Conservation (phyloP, 2,797 vertebrate species). For the Acestrorhynchus altus region DNA sequence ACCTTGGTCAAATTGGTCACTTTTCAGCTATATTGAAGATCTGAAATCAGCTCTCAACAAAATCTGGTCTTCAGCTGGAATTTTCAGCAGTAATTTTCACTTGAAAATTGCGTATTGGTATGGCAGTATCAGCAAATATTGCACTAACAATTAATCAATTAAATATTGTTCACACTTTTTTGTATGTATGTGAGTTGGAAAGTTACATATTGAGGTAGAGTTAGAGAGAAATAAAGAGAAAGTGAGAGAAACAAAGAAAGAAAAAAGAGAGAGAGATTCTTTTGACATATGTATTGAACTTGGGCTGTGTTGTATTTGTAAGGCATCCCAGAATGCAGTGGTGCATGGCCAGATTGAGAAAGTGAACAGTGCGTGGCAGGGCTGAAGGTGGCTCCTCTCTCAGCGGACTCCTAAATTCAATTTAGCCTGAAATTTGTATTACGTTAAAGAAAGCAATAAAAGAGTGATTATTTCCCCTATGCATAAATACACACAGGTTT, state of each 20-base stretch:
- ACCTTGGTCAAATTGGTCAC: no score
- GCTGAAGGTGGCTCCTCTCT: constrained; percentile 66
- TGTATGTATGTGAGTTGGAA: no score
- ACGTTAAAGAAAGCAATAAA: constrained; percentile 74
- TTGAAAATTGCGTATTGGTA: no score
- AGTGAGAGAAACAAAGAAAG: not conserved
- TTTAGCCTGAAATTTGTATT: constrained; percentile 71
- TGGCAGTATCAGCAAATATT: no score
- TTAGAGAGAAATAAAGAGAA: not conserved
- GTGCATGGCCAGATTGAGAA: constrained; percentile 30
- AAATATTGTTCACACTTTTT: no score
- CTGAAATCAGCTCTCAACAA: no score
- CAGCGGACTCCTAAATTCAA: constrained; percentile 67
- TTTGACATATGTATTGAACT: constrained; percentile 30
- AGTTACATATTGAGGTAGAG: no score
- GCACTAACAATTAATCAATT: no score
- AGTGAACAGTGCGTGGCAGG: constrained; percentile 48
- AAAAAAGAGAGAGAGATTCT: constrained; percentile 10
- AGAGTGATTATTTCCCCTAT: constrained; percentile 70
- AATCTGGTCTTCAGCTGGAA: no score
- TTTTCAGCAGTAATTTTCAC: no score
- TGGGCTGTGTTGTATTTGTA: constrained; percentile 32
- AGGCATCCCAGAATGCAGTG: constrained; percentile 49
- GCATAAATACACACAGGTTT: constrained; percentile 71
- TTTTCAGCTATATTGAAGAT: no score